A percentile compares a stretch with the other conserved stretches of the same genome.
Conservation (phyloP, 2,797 vertebrate species). For the Halcyon leucocephala region DNA sequence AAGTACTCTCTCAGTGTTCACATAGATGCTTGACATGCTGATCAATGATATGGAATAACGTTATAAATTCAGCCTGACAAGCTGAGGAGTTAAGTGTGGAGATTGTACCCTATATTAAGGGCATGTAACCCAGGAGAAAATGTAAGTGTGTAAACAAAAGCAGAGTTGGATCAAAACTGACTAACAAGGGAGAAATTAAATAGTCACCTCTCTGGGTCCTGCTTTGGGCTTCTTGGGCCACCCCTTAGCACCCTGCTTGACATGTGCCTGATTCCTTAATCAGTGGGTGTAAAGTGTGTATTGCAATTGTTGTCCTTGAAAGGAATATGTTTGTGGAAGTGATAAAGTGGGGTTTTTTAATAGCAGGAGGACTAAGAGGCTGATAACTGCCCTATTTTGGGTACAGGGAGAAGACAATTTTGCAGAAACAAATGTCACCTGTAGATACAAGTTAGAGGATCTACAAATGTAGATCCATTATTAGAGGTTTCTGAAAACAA, state of each 20-base stretch:
- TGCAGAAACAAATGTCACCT: neutral
- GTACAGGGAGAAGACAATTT: neutral
- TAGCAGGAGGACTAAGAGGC: neutral
- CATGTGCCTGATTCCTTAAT: neutral
- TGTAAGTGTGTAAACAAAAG: neutral
- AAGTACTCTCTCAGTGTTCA: neutral
- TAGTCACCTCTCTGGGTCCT: fast-evolving
- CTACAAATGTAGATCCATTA: neutral
- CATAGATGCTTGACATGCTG: neutral
- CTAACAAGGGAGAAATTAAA: neutral
- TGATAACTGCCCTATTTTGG: neutral
- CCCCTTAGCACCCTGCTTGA: neutral
- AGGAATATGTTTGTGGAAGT: neutral
- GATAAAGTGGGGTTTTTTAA: neutral
- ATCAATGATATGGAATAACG: neutral
- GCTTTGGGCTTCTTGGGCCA: neutral
- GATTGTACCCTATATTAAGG: neutral
- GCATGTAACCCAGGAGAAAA: neutral
- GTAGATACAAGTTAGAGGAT: neutral
- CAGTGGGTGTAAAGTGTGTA: fast-evolving
- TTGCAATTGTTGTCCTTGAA: neutral
- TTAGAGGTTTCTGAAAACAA: neutral
- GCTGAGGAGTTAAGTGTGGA: neutral
- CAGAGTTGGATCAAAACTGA: neutral
- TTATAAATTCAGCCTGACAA: neutral